Evolutionary conservation across 2,797 vertebrate genomes (phyloP).

Genomic region (Phylloscopus collybita): DNA sequence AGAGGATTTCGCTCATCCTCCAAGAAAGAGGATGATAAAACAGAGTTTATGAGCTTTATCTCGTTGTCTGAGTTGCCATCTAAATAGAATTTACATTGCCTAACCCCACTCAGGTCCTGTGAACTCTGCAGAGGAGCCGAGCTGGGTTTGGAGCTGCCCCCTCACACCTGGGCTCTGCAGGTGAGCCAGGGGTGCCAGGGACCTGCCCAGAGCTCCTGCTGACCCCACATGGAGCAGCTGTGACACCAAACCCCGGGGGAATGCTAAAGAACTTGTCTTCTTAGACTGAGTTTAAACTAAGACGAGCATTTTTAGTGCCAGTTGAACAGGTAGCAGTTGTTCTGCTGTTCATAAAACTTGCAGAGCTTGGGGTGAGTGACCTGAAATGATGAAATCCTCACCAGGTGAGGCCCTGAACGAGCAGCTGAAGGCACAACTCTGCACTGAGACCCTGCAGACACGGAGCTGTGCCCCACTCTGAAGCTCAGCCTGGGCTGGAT

Average conservation of each 20-base stretch:
- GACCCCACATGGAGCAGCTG: accelerated
- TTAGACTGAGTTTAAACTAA: accelerated
- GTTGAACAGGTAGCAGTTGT: not conserved
- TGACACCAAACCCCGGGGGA: accelerated
- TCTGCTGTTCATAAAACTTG: not conserved
- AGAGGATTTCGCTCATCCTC: not conserved
- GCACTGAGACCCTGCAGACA: accelerated
- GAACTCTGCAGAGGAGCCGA: not conserved
- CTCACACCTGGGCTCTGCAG: accelerated
- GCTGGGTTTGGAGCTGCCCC: not conserved
- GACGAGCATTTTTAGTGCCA: accelerated
- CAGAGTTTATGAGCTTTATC: not conserved
- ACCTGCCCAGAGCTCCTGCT: not conserved
- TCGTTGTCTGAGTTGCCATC: not conserved
- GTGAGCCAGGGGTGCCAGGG: not conserved
- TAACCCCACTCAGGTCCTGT: accelerated
- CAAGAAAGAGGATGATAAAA: not conserved
- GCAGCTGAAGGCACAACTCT: not conserved
- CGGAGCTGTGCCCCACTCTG: accelerated
- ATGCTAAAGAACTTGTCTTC: not conserved
- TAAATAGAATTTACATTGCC: not conserved
- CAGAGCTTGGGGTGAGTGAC: not conserved
- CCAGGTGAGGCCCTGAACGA: accelerated
- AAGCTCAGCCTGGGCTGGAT: not conserved
- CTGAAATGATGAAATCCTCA: not conserved